Base-by-base conservation (phyloP, 2,888 invertebrate species). In the Oscheius myriophilus region DNA sequence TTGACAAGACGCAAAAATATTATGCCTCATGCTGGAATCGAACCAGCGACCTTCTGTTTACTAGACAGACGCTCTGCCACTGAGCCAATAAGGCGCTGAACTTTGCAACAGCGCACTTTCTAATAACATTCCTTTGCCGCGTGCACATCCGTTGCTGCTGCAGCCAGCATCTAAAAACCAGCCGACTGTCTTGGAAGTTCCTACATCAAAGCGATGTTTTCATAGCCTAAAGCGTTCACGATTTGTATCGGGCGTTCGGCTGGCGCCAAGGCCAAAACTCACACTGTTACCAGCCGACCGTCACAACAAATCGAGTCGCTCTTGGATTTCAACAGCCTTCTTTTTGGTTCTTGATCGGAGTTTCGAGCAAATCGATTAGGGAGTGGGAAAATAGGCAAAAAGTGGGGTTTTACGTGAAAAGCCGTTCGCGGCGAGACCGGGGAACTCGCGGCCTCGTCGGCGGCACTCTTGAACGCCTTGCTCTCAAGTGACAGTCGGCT, bases 1-100 rank as follows among this genome's bases (percentile, higher is more conserved):
- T 9, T 33, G 33, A 33, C 33, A 23, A 23, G 2, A 25, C 46
- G 18, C 46, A 61, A 49, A 61, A 23, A 2, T 11, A 2, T 42
- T 43, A 74, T 80, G 80, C 80, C 80, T 80, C 76, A 79, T 80
- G 80, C 80, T 81, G 80, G 80, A 81, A 80, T 80, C 80, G 80
- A 80, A 80, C 80, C 80, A 81, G 80, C 77, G 81, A 81, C 81
- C 81, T 81, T 81, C 81, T 81, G 81, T 81, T 81, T 82, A 81
- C 81, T 82, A 82, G 81, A 81, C 81, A 81, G 81, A 81, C 81
- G 81, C 81, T 81, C 81, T 81, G 79, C 80, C 80, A 71, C 80
- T 80, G 81, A 80, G 80, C 80, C 79, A 79, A 79, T 79, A 73
- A 79, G 79, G 79, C 79, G 67, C n/a, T n/a, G n/a, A n/a, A n/a